These are phyloP conservation scores for Heterotis niloticus DNA, from an alignment of 2,113 vertebrate genomes.

Conservation along the genomic window DNA sequence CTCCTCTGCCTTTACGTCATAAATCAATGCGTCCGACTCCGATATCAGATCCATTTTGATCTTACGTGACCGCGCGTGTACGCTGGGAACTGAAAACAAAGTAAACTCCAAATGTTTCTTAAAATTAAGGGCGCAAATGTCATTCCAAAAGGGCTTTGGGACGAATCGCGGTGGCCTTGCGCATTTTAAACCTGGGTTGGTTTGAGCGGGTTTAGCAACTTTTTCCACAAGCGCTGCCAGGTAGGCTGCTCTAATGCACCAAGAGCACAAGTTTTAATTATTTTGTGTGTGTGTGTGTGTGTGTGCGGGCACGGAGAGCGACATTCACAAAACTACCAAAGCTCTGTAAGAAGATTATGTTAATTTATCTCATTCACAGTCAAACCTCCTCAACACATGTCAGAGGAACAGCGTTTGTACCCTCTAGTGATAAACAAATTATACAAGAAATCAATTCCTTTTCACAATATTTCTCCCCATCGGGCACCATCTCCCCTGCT, in stretches of 20 bases:
- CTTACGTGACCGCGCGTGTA: no score
- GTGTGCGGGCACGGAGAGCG: conserved; percentile 35
- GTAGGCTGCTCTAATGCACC: conserved; percentile 1
- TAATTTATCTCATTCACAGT: conserved; percentile 75
- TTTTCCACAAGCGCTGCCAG: no score
- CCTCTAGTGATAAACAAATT: conserved; percentile 84
- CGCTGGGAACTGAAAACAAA: no score
- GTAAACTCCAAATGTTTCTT: no score
- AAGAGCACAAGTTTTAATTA: conserved; percentile 21
- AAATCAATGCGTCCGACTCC: no score
- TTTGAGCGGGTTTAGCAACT: no score
- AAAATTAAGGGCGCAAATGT: no score
- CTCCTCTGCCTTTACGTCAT: no score
- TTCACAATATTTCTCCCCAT: conserved; percentile 78
- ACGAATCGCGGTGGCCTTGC: no score
- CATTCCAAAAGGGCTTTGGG: no score
- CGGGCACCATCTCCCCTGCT: conserved; percentile 73
- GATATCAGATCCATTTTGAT: no score
- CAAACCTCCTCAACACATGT: conserved; percentile 67
- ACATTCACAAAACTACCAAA: conserved; percentile 60
- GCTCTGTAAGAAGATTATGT: conserved; percentile 76
- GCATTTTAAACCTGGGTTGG: no score
- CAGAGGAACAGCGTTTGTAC: conserved; percentile 76
- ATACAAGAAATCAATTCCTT: conserved; percentile 85
- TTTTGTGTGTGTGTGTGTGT: not conserved